These are phyloP conservation scores for Eutolmus rufibarbis DNA, from an alignment of 2,888 invertebrate genomes.

Conservation along the genomic window DNA sequence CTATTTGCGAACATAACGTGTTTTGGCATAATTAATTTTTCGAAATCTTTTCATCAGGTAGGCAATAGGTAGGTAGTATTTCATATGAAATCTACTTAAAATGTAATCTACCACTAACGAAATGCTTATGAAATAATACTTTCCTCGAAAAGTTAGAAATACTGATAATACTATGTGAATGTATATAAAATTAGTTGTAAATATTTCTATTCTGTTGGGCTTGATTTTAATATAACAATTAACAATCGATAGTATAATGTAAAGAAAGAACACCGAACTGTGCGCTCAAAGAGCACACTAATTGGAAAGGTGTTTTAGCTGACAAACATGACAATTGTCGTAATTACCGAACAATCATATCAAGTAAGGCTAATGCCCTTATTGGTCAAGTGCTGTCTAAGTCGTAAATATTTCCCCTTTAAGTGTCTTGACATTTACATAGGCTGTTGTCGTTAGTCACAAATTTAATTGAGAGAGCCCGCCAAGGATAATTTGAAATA, in stretches of 20 bases:
- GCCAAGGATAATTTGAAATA: not conserved
- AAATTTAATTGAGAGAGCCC: not conserved
- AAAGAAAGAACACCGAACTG: not conserved
- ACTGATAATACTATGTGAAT: too few relatives aligned
- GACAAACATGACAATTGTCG: not conserved
- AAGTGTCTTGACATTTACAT: not conserved
- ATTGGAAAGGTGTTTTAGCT: not conserved
- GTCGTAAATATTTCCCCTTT: not conserved
- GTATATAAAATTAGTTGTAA: too few relatives aligned
- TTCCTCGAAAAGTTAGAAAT: too few relatives aligned
- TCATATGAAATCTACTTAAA: too few relatives aligned
- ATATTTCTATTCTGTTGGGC: not conserved
- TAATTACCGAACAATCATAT: not conserved
- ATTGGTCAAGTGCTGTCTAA: not conserved
- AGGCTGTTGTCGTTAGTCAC: not conserved
- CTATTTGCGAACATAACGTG: too few relatives aligned
- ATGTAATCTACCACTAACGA: too few relatives aligned
- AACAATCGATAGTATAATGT: not conserved
- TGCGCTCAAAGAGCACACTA: not conserved
- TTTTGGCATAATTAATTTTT: too few relatives aligned
- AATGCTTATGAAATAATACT: too few relatives aligned
- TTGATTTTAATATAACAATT: not conserved
- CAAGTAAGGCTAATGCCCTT: not conserved
- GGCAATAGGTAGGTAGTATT: too few relatives aligned
- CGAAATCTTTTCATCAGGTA: too few relatives aligned